phyloP scores from a whole-genome alignment of 2,888 invertebrate species.

The Malthinus flaveolus region DNA sequence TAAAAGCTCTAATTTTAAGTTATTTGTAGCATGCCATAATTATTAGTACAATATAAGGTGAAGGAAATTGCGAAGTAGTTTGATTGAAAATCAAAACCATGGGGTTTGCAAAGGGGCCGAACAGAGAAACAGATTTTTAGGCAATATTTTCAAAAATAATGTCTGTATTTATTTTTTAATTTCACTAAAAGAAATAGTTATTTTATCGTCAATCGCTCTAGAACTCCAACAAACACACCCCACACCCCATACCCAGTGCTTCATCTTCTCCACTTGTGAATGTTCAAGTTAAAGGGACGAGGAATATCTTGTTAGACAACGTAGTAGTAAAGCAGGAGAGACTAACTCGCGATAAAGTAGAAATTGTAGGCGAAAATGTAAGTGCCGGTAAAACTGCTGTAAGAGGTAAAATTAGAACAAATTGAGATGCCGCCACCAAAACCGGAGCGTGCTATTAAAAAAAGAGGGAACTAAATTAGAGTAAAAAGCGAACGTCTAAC shows the following conservation, averaged over 20 bases:
- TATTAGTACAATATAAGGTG: too few species aligned
- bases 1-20: too few species aligned
- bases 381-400: neutral
- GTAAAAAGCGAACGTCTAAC: neutral
- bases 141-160: too few species aligned
- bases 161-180: too few species aligned
- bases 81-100: too few species aligned
- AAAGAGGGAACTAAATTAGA: neutral
- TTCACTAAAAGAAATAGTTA: too few species aligned
- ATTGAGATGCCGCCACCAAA: conserved; percentile 1
- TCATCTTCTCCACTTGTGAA: conserved; percentile 36
- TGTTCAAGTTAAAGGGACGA: neutral
- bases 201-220: conserved; percentile 41
- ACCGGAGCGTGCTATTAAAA: neutral
- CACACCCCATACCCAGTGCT: conserved; percentile 60
- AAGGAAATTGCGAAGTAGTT: too few species aligned
- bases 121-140: too few species aligned
- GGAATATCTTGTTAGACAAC: neutral
- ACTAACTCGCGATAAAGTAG: neutral
- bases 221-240: conserved; percentile 68
- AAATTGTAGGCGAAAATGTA: neutral
- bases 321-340: neutral
- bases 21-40: too few species aligned
- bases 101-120: too few species aligned
- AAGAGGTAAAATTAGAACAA: neutral